phyloP scores from a whole-genome alignment of 1,140 invertebrate species.

The Drosophila elegans region DNA sequence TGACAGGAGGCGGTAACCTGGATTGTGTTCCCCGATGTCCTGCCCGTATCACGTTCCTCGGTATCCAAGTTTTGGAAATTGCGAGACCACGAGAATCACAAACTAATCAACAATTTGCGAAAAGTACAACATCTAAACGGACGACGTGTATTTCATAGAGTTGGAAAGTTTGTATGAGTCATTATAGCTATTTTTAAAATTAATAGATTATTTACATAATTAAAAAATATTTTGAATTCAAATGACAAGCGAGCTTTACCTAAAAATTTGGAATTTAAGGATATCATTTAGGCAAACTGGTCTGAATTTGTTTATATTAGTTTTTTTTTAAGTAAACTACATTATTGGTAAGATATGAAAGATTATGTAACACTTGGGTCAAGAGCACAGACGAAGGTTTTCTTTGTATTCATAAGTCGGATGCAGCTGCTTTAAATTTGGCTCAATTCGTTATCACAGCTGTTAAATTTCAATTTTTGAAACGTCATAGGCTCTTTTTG shows the following conservation, averaged over 20 bases:
- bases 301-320: too few species aligned
- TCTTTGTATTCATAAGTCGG: not conserved
- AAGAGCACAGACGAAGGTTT: not conserved
- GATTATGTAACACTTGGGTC: not conserved
- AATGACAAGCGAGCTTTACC: too few species aligned
- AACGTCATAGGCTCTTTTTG: not conserved
- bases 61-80: not conserved
- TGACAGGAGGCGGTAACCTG: not conserved
- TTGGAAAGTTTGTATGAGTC: not conserved
- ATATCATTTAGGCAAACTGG: too few species aligned
- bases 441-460: constrained; percentile 11
- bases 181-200: too few species aligned
- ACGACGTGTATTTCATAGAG: not conserved
- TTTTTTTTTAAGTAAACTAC: too few species aligned
- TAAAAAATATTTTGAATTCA: too few species aligned
- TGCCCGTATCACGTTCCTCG: not conserved
- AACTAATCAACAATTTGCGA: not conserved
- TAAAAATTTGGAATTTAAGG: too few species aligned
- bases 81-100: too few species aligned
- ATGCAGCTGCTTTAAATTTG: not conserved
- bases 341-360: not conserved
- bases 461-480: constrained; percentile 3
- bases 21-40: not conserved
- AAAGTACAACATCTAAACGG: not conserved
- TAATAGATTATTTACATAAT: too few species aligned